These are phyloP conservation scores for Drosophila bocki DNA, from an alignment of 1,140 invertebrate genomes.

Conservation along the genomic window DNA sequence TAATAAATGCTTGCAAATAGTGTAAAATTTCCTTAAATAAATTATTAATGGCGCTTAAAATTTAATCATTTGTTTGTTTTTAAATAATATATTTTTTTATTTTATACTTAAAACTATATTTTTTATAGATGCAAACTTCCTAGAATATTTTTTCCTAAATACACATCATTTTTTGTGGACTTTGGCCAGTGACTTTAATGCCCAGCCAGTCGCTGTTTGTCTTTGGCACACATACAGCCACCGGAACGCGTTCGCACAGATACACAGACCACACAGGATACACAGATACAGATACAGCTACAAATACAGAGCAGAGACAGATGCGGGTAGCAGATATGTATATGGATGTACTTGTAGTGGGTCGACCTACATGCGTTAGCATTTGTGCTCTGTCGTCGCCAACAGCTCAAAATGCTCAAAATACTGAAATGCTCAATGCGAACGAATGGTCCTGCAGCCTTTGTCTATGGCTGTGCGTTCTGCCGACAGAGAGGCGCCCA, in stretches of 20 bases:
- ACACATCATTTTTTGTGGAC: slow-evolving; percentile 25
- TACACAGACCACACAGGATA: slow-evolving; percentile 3
- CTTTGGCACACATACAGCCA: slow-evolving; percentile 29
- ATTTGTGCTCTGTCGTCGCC: slow-evolving; percentile 57
- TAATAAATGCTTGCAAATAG: too few relatives aligned
- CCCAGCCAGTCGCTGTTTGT: slow-evolving; percentile 52
- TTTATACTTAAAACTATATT: too few relatives aligned
- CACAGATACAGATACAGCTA: slow-evolving; percentile 9
- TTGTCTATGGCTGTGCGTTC: slow-evolving; percentile 72
- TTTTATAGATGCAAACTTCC: neutral
- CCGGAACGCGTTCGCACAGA: slow-evolving; percentile 23
- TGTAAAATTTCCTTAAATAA: too few relatives aligned
- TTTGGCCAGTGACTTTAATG: slow-evolving; percentile 47
- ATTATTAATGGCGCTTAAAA: too few relatives aligned
- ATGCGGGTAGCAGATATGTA: slow-evolving; percentile 1
- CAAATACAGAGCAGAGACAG: slow-evolving; percentile 13
- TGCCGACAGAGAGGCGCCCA: slow-evolving; percentile 63
- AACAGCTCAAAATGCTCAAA: slow-evolving; percentile 23
- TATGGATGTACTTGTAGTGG: slow-evolving; percentile 7
- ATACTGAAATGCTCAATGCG: slow-evolving; percentile 33
- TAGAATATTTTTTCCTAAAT: neutral
- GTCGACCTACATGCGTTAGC: slow-evolving; percentile 57
- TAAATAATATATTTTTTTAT: too few relatives aligned
- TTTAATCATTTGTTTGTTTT: too few relatives aligned
- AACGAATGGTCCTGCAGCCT: slow-evolving; percentile 34